Percentiles rank a stretch among this genome's conserved stretches.
Conservation (phyloP, 1,140 invertebrate species). For the Teleopsis dalmanni region DNA sequence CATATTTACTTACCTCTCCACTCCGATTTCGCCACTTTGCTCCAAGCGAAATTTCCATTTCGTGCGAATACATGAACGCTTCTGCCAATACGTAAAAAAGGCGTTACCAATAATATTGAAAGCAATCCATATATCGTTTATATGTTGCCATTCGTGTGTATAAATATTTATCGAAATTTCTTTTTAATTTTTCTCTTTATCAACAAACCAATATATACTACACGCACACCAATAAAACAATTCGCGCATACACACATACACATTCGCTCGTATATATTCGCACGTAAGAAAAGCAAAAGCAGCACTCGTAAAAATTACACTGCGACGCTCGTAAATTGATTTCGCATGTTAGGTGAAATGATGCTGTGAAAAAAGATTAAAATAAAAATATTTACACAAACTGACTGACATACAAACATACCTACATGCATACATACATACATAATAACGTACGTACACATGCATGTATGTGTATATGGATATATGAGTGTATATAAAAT, state of each 20-base stretch:
- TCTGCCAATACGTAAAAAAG: too few relatives aligned
- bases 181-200: too few relatives aligned
- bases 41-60: too few relatives aligned
- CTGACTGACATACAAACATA: neutral
- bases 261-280: too few relatives aligned
- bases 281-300: neutral
- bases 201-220: neutral
- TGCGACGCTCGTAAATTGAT: neutral
- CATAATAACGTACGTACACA: neutral
- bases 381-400: neutral
- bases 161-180: neutral
- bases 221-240: neutral
- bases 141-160: neutral
- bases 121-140: conserved; percentile 19
- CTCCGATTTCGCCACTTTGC: too few relatives aligned
- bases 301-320: too few relatives aligned
- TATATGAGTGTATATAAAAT: too few relatives aligned
- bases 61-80: too few relatives aligned
- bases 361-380: neutral
- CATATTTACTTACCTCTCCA: too few relatives aligned
- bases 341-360: neutral
- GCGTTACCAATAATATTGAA: conserved; percentile 32
- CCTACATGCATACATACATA: neutral
- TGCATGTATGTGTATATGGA: too few relatives aligned
- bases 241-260: neutral